Base-by-base conservation (phyloP, 2,888 invertebrate genomes). In the Drosophila putrida region DNA sequence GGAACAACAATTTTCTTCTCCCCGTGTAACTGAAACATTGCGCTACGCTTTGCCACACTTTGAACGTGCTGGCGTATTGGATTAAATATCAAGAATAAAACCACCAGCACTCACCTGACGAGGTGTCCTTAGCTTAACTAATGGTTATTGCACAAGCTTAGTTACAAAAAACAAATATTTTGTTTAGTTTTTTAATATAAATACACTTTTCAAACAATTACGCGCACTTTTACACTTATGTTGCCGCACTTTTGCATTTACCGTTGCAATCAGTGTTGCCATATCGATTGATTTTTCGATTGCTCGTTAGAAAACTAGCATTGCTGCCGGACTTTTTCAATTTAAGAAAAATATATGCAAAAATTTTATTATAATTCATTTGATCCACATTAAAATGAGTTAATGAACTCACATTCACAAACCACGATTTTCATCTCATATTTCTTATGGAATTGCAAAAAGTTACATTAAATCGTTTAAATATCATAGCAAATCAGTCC, bases 41-140 rank as follows among this genome's bases (percentile, higher is more conserved):
- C 82, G 78, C 41, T 90, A 82, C 47, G 87, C 89, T 1, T 57
- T 92, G 49, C 83, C 78, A 35, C 71, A 88, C 47, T 91, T 91
- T n/a, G 85, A 92, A 50, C 75, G 86, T 0, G 70, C 90, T 4
- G 90, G 91, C 4, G 80, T 91, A 3, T 65, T 90, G 0, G 78
- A 75, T 55, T 82, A 4, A 35, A 28, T 35, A 28, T 4, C 10
- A 8, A 27, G 9, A 47, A 53, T 28, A n/a, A 9, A 0, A 36
- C 10, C 5, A 11, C 4, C 8, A 10, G 25, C 25, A 61, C 73
- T 68, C 39, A 75, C 77, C 77, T 41, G 54, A 3, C 15, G 8
- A 15, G 25, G 20, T 53, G 27, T 43, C 8, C 28, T 41, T 38
- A 38, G 15, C 6, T 35, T 70, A 59, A 10, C 28, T 57, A 25